Conservation (phyloP, 2,888 invertebrate genomes). For the Ferrisia virgata region DNA sequence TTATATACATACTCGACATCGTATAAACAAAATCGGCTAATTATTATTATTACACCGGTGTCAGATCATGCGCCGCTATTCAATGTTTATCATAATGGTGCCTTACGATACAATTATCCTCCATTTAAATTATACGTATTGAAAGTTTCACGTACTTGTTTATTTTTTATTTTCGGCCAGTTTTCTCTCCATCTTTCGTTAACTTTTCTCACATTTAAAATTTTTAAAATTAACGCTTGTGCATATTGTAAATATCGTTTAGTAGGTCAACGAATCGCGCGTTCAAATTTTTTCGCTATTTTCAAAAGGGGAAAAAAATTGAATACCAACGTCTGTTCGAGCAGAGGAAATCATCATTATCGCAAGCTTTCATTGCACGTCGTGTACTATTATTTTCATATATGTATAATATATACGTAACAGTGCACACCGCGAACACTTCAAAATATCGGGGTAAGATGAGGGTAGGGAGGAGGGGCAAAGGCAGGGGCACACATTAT, state of each 20-base stretch:
- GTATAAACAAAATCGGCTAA: neutral
- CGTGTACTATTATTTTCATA: too few species aligned
- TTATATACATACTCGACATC: neutral
- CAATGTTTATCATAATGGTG: neutral
- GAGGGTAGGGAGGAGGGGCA: neutral
- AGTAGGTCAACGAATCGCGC: neutral
- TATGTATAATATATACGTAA: too few species aligned
- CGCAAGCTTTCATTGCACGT: too few species aligned
- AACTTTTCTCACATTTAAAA: neutral
- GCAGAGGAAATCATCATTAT: neutral
- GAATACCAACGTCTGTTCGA: neutral
- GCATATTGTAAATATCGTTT: neutral
- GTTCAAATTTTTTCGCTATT: neutral
- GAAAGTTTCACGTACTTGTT: neutral
- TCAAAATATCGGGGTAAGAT: too few species aligned
- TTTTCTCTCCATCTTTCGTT: neutral
- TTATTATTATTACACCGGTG: constrained; percentile 11
- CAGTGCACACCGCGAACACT: neutral
- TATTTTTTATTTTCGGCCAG: neutral
- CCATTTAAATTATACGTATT: neutral
- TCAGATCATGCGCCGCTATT: neutral
- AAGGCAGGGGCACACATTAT: neutral
- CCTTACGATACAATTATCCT: neutral
- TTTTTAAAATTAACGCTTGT: neutral
- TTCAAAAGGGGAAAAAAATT: neutral